A percentile compares a stretch with the other conserved stretches of the same genome.
Conservation (phyloP, 2,888 invertebrate species). For the Nebria brevicollis region DNA sequence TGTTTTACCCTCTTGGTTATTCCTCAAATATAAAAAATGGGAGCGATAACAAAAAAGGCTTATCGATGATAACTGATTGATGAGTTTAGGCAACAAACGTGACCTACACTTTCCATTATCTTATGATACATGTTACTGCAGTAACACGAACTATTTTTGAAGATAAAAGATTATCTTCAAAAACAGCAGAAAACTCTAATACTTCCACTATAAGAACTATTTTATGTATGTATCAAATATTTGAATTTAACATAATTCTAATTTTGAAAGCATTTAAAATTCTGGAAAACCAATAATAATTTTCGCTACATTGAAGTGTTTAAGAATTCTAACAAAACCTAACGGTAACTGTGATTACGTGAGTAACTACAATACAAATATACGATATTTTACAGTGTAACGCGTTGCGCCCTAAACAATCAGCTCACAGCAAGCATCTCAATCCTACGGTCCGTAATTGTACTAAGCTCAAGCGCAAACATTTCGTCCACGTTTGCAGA, state of each 20-base stretch:
- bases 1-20: slow-evolving; percentile 8
- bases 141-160: too few relatives aligned
- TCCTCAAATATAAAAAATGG: slow-evolving; percentile 28
- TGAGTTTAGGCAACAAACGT: slow-evolving; percentile 19
- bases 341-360: background rate
- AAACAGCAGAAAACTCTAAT: too few relatives aligned
- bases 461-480: slow-evolving; percentile 36
- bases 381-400: slow-evolving; percentile 22
- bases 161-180: too few relatives aligned
- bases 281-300: too few relatives aligned
- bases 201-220: too few relatives aligned
- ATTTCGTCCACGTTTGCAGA: slow-evolving; percentile 23
- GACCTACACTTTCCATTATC: background rate
- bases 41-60: slow-evolving; percentile 40
- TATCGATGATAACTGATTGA: slow-evolving; percentile 41
- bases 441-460: slow-evolving; percentile 30
- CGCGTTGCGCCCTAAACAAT: slow-evolving; percentile 2
- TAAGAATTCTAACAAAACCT: background rate
- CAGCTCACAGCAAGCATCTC: slow-evolving; percentile 9
- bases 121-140: background rate
- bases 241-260: too few relatives aligned
- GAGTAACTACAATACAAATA: slow-evolving; percentile 20
- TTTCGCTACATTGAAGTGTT: background rate
- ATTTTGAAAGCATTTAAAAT: too few relatives aligned
- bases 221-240: too few relatives aligned